These are phyloP conservation scores for Chaetodon auriga DNA, from an alignment of 2,113 vertebrate species.

Conservation along the genomic window DNA sequence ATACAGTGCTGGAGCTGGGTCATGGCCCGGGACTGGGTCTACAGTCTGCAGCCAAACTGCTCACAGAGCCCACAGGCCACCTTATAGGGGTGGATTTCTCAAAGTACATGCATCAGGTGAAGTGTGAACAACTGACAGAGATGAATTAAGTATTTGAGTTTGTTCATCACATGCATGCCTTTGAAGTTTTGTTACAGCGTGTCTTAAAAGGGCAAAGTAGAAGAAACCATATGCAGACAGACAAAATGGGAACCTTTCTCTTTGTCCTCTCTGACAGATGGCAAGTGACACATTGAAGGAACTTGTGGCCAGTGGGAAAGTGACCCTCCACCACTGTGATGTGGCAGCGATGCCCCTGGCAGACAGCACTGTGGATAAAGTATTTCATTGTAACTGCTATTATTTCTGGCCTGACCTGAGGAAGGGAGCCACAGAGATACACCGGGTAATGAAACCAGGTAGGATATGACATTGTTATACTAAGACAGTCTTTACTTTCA, in stretches of 20 bases:
- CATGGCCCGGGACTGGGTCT: conserved; percentile 81
- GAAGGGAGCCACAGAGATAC: conserved; percentile 71
- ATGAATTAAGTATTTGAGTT: not conserved
- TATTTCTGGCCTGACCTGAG: conserved; percentile 85
- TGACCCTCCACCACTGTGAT: conserved; percentile 74
- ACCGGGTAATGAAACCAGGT: conserved; percentile 85
- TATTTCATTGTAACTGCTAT: conserved; percentile 86
- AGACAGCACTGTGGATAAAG: conserved; percentile 79
- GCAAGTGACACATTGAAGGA: conserved; percentile 69
- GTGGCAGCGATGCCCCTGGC: conserved; percentile 77
- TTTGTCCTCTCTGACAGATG: conserved; percentile 42
- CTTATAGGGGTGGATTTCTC: conserved; percentile 83
- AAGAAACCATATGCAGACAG: not conserved
- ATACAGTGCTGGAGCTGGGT: conserved; percentile 82
- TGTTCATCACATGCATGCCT: not conserved
- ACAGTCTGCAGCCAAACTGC: conserved; percentile 63
- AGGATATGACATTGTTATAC: not conserved
- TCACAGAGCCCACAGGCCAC: conserved; percentile 68
- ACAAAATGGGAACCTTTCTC: not conserved
- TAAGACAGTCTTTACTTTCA: not conserved
- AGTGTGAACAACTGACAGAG: not conserved
- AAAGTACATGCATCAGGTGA: conserved; percentile 81
- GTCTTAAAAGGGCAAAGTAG: not conserved
- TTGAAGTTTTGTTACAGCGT: not conserved
- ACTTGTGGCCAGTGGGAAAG: conserved; percentile 71